phyloP scores from a whole-genome alignment of 2,113 vertebrate genomes.

The Mola mola region DNA sequence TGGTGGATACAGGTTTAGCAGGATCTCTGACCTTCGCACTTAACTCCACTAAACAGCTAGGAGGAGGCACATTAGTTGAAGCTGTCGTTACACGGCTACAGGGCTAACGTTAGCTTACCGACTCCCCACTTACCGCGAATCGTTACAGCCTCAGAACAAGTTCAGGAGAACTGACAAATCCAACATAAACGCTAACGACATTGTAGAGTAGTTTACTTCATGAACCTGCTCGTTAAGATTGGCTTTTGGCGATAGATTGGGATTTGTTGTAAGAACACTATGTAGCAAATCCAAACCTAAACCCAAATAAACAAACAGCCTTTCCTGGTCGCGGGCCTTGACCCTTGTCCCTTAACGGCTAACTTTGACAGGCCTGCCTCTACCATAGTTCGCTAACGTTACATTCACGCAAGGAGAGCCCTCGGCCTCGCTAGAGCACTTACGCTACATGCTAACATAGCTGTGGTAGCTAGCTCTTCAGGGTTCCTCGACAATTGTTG shows the following conservation, averaged over 20 bases:
- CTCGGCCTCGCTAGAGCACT: conserved; percentile 62
- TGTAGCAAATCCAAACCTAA: not conserved
- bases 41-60: conserved; percentile 11
- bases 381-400: conserved; percentile 34
- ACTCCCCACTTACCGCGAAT: conserved; percentile 12
- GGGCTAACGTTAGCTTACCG: conserved; percentile 34
- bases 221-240: not conserved
- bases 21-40: conserved; percentile 37
- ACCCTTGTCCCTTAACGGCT: conserved; percentile 69
- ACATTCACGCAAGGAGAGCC: conserved; percentile 39
- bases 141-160: conserved; percentile 8
- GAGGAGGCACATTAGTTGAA: conserved; percentile 2
- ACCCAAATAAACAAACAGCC: conserved; percentile 65
- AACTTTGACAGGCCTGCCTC: conserved; percentile 69
- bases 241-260: not conserved
- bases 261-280: not conserved
- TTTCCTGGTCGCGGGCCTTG: conserved; percentile 58
- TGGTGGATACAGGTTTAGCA: not conserved
- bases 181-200: not conserved
- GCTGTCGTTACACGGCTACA: conserved; percentile 26
- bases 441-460: conserved; percentile 46
- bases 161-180: not conserved
- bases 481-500: not conserved
- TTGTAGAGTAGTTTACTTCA: not conserved
- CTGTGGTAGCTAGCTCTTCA: conserved; percentile 32